Conservation (phyloP, 2,113 vertebrate species). For the Leptodactylus fuscus region DNA sequence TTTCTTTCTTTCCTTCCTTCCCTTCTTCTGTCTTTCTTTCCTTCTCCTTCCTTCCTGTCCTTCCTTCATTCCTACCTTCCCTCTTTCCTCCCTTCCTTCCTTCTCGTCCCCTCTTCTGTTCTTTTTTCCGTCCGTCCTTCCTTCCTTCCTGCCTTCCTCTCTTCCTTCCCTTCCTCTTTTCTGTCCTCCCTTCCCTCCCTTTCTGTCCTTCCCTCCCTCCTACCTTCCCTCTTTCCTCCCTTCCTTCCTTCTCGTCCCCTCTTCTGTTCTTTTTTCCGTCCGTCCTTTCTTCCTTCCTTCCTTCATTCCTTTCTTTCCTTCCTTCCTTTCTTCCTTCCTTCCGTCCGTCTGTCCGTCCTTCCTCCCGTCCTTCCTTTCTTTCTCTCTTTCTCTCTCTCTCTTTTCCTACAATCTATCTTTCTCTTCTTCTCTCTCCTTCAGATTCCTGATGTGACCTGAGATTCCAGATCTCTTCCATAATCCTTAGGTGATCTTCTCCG, state of each 20-base stretch:
- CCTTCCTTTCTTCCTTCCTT: background rate
- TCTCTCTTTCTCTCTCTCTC: background rate
- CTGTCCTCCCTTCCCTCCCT: background rate
- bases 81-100: background rate
- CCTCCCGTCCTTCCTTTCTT: background rate
- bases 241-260: background rate
- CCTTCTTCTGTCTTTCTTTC: background rate
- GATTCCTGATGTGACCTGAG: background rate
- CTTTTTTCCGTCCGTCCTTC: background rate
- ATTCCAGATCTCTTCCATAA: background rate
- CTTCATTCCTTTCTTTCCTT: background rate
- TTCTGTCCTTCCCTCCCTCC: too few species aligned
- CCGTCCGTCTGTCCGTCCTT: too few species aligned
- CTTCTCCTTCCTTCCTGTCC: background rate
- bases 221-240: background rate
- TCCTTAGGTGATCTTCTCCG: background rate
- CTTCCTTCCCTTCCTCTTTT: background rate
- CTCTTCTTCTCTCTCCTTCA: background rate
- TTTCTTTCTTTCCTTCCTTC: background rate
- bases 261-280: fast-evolving
- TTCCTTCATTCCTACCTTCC: too few species aligned
- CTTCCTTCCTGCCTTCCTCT: too few species aligned
- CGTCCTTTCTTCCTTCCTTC: background rate
- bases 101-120: background rate
- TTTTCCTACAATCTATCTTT: background rate